Evolutionary conservation across 53 echinoderm and acorn worm genomes (phyloP).

Genomic region (Holothuria leucospilota): DNA sequence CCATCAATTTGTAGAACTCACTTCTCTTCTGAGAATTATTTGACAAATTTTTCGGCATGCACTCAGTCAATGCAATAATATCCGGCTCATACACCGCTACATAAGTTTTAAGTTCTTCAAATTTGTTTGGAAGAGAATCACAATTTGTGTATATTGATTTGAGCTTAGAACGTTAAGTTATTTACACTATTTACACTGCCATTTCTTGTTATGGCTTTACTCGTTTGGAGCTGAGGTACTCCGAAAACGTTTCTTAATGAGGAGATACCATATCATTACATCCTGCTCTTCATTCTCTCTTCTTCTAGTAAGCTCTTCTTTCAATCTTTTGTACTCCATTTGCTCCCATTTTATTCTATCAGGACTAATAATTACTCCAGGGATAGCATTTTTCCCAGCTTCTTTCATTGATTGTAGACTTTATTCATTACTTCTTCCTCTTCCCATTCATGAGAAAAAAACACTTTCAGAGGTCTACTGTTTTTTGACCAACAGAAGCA

Average conservation of each 20-base stretch:
- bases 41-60: conserved; percentile 19
- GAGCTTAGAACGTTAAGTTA: neutral
- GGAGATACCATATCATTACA: neutral
- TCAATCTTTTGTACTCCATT: conserved; percentile 9
- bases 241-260: conserved; percentile 26
- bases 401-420: neutral
- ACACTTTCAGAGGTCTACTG: conserved; percentile 1
- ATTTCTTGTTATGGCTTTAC: too few species aligned
- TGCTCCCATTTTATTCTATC: conserved; percentile 40
- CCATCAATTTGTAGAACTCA: conserved; percentile 4
- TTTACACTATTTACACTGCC: too few species aligned
- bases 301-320: conserved; percentile 5
- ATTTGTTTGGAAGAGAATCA: conserved; percentile 37
- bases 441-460: neutral
- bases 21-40: neutral
- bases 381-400: neutral
- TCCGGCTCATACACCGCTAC: conserved; percentile 17
- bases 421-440: conserved; percentile 16
- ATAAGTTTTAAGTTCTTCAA: conserved; percentile 12
- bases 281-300: neutral
- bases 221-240: neutral
- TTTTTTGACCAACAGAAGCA: neutral
- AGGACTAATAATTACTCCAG: neutral
- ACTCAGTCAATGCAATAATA: too few species aligned
- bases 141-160: conserved; percentile 26